Conservation (phyloP, 2,888 invertebrate species). For the Drosophila pseudotakahashii region DNA sequence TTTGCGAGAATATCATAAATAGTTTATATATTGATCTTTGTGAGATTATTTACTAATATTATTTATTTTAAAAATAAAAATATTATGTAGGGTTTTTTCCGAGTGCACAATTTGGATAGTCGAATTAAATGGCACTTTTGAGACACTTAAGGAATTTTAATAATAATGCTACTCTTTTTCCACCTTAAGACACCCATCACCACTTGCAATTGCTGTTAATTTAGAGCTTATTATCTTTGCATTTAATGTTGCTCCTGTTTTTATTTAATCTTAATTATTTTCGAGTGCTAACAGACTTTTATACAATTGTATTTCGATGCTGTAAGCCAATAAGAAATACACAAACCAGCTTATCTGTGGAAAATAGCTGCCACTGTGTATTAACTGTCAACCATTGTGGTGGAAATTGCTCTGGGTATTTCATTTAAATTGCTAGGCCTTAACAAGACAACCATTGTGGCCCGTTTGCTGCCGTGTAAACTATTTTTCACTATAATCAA, state of each 20-base stretch:
- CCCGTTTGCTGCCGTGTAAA: neutral
- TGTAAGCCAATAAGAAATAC: too few relatives aligned
- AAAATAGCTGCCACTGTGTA: constrained; percentile 1
- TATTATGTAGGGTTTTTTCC: too few relatives aligned
- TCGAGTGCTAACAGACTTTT: too few relatives aligned
- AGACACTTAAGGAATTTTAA: neutral
- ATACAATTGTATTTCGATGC: too few relatives aligned
- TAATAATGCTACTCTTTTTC: neutral
- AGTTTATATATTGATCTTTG: too few relatives aligned
- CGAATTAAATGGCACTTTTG: too few relatives aligned
- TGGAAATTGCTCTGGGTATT: neutral
- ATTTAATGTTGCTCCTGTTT: too few relatives aligned
- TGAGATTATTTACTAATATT: too few relatives aligned
- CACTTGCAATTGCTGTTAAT: neutral
- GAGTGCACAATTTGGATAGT: too few relatives aligned
- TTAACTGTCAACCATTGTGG: neutral
- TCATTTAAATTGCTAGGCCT: neutral
- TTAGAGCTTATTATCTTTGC: neutral
- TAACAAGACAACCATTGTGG: constrained; percentile 9
- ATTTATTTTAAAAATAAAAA: too few relatives aligned
- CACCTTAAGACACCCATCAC: neutral
- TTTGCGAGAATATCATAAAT: neutral
- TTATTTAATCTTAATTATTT: too few relatives aligned
- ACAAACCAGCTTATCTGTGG: too few relatives aligned
- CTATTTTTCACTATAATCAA: constrained; percentile 11